Conservation (phyloP, 2,113 vertebrate species). For the Eurystomus gularis region DNA sequence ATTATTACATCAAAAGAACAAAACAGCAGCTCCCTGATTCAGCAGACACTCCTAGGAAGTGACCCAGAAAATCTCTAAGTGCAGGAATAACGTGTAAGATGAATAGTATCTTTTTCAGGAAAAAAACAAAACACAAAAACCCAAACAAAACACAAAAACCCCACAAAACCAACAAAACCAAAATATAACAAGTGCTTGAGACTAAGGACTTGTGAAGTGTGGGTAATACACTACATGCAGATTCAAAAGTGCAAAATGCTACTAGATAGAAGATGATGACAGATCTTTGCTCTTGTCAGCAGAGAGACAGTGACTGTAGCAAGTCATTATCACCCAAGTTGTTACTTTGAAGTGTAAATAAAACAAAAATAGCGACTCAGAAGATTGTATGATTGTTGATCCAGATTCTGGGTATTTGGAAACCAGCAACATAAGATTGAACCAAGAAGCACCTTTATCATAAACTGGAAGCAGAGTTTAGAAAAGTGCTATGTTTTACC, state of each 20-base stretch:
- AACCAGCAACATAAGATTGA: slow-evolving; percentile 28
- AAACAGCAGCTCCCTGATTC: background rate
- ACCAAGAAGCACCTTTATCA: slow-evolving; percentile 33
- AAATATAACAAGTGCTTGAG: slow-evolving; percentile 20
- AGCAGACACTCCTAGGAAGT: background rate
- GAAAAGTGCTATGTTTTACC: slow-evolving; percentile 18
- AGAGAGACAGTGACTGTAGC: slow-evolving; percentile 62
- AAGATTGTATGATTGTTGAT: slow-evolving; percentile 55
- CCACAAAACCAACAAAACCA: background rate
- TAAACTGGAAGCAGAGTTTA: slow-evolving; percentile 40
- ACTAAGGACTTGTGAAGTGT: slow-evolving; percentile 16
- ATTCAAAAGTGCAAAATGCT: slow-evolving; percentile 62
- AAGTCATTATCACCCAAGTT: slow-evolving; percentile 69
- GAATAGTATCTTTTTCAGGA: background rate
- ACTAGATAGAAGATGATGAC: slow-evolving; percentile 54
- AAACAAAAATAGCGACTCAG: slow-evolving; percentile 53
- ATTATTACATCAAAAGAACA: background rate
- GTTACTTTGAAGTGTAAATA: slow-evolving; percentile 70
- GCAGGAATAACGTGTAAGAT: background rate
- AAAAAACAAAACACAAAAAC: background rate
- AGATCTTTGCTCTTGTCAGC: slow-evolving; percentile 70
- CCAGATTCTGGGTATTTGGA: slow-evolving; percentile 52
- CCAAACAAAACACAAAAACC: background rate
- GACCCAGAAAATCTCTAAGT: background rate
- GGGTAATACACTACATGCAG: slow-evolving; percentile 40